phyloP scores from a whole-genome alignment of 2,797 vertebrate genomes.

The Micropoecilia bifurca region DNA sequence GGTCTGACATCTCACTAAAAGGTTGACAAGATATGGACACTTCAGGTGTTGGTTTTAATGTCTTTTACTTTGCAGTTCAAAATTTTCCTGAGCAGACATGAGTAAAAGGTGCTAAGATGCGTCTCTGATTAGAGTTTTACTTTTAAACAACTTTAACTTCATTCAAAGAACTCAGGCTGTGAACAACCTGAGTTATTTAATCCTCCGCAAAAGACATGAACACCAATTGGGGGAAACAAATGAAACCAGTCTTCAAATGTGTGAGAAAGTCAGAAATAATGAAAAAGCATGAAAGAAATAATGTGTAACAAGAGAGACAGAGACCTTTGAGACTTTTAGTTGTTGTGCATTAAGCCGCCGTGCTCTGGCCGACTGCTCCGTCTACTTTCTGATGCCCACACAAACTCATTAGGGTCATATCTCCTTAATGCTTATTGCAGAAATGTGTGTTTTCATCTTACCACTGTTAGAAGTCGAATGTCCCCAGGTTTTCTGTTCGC shows the following conservation, averaged over 20 bases:
- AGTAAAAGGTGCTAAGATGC: too few relatives aligned
- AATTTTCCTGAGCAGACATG: not conserved
- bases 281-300: not conserved
- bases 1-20: too few relatives aligned
- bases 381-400: slow-evolving; percentile 24
- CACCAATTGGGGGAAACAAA: too few relatives aligned
- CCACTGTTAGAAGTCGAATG: slow-evolving; percentile 12
- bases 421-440: slow-evolving; percentile 35
- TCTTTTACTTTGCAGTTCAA: not conserved
- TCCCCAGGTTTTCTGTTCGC: slow-evolving; percentile 13
- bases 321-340: not conserved
- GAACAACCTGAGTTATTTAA: not conserved
- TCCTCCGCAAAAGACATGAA: not conserved
- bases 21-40: not conserved
- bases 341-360: not conserved
- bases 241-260: not conserved
- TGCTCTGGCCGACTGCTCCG: slow-evolving; percentile 12
- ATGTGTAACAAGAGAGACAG: not conserved
- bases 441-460: slow-evolving; percentile 1
- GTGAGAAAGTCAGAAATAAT: not conserved
- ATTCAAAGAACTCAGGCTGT: not conserved
- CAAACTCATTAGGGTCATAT: slow-evolving; percentile 38
- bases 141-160: not conserved
- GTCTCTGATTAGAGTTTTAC: not conserved
- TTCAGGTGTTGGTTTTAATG: not conserved